Base-by-base conservation (phyloP, 2,797 vertebrate species). In the Acanthornis magna region DNA sequence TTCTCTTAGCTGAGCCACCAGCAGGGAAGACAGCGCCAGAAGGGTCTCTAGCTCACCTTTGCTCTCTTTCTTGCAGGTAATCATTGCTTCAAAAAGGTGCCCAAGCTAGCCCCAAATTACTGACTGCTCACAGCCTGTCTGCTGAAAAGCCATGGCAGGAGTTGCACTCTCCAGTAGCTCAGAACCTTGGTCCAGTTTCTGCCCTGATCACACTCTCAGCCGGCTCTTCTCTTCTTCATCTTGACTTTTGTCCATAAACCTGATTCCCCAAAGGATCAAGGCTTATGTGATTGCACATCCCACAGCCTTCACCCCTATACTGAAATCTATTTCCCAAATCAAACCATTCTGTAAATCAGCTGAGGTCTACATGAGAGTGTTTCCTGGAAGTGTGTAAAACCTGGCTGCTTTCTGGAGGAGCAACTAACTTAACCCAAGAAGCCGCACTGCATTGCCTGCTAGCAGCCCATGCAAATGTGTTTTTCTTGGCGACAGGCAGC, bases 111-210 rank as follows among this genome's bases (percentile, higher is more conserved):
- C 22, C 3, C 55, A 87, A 54, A 61, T 47, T 36, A 78, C 38
- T 16, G 58, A 42, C 5, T 22, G 26, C 11, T 72, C 19, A 7
- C 8, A 42, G 50, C 12, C 53, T 26, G 14, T 20, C 53, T 57
- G 26, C 6, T 51, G 62, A 61, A 81, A 68, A 80, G 36, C 18
- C 6, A 1, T 3, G 40, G 42, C 53, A 32, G 72, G 60, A 36
- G 8, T 34, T 74, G 25, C 45, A 3, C 0, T 11, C 26, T 57
- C 26, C 0, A 0, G 6, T 5, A 68, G 38, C 5, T 82, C 47
- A 72, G n/a, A 65, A 65, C 8, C 4, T 58, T 0, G 0, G 42
- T 34, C 34, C 57, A 80, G 27, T 58, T 85, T 51, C n/a, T 76
- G 15, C 30, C 10, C 34, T 29, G 43, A 47, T 5, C 13, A 5